Conservation (phyloP, 1,140 invertebrate species). For the Mesaphorura yosii region DNA sequence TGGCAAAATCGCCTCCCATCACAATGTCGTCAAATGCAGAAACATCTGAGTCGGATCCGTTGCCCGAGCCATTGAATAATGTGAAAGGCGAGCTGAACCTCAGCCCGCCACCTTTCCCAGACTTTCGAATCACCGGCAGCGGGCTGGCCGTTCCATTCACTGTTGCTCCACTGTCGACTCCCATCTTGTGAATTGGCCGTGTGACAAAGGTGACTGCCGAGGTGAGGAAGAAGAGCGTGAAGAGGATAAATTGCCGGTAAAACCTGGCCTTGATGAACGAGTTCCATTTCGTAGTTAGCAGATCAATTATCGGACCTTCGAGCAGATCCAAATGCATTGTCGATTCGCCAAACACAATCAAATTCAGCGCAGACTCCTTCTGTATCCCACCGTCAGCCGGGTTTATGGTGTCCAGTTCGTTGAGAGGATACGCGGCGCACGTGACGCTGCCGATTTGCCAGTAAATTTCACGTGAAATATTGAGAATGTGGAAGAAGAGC, state of each 20-base stretch:
- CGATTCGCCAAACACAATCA: conserved; percentile 93
- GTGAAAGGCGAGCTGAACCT: neutral
- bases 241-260: conserved; percentile 81
- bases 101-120: neutral
- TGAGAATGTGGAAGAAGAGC: conserved; percentile 91
- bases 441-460: conserved; percentile 91
- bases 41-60: no score
- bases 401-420: conserved; percentile 91
- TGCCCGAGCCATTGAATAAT: neutral
- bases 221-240: conserved; percentile 76
- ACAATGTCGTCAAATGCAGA: no score
- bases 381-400: conserved; percentile 79
- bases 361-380: conserved; percentile 34
- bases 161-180: neutral
- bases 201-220: conserved; percentile 76
- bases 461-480: conserved; percentile 87
- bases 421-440: conserved; percentile 92
- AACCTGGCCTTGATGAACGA: conserved; percentile 90
- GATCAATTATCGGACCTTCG: conserved; percentile 86
- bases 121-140: no score
- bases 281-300: conserved; percentile 95
- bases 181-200: conserved; percentile 45
- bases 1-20: no score
- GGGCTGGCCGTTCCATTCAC: neutral
- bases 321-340: conserved; percentile 79